These are phyloP conservation scores for Synodontis membranacea DNA, from an alignment of 2,113 vertebrate genomes.

Conservation along the genomic window DNA sequence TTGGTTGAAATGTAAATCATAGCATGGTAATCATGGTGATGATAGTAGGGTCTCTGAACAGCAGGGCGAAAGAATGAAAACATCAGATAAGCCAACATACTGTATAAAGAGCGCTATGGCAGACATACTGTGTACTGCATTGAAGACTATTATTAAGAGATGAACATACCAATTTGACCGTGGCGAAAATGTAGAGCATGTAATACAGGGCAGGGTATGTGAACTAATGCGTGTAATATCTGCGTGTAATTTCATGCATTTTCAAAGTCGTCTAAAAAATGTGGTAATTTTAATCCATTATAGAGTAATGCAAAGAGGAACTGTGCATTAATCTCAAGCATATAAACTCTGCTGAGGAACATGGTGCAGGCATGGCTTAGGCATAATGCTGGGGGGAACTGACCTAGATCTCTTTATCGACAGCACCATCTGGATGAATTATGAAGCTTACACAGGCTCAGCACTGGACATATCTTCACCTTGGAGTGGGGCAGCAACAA, in stretches of 20 bases:
- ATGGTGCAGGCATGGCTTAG: background rate
- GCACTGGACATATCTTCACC: background rate
- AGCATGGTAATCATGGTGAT: background rate
- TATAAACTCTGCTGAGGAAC: background rate
- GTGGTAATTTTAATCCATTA: background rate
- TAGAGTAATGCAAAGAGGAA: background rate
- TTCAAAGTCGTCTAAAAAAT: background rate
- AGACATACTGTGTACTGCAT: background rate
- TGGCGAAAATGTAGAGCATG: background rate
- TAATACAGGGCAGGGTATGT: background rate
- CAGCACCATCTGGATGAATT: constrained; percentile 18
- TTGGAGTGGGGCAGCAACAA: background rate
- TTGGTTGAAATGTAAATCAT: background rate
- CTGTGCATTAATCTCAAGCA: background rate
- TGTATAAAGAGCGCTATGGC: background rate
- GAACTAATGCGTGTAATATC: background rate
- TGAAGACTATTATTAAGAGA: background rate
- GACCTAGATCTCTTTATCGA: constrained; percentile 23
- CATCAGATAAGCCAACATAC: background rate
- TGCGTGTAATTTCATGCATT: background rate
- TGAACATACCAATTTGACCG: background rate
- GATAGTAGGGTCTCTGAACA: background rate
- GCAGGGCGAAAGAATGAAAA: background rate
- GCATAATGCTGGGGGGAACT: background rate
- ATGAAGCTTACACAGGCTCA: constrained; percentile 9